Evolutionary conservation across 2,113 vertebrate genomes (phyloP).

Genomic region (Corythornis cristatus): DNA sequence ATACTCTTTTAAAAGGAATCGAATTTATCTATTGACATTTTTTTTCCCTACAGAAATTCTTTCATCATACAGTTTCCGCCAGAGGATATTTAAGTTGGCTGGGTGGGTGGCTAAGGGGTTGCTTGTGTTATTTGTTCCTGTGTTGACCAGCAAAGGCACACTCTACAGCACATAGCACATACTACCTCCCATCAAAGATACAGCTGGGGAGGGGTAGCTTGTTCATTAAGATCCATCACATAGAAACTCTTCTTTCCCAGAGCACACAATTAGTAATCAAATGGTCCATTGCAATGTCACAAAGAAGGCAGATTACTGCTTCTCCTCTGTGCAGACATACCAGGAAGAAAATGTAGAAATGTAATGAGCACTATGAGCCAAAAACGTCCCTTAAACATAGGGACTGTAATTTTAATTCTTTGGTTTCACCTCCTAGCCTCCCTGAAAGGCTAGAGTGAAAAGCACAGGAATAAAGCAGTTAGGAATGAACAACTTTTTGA

Average conservation of each 20-base stretch:
- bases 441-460: not conserved
- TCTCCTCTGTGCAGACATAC: not conserved
- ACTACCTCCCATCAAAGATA: not conserved
- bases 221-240: slow-evolving; percentile 14
- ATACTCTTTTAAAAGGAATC: not conserved
- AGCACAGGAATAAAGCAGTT: not conserved
- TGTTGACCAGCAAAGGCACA: slow-evolving; percentile 8
- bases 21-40: not conserved
- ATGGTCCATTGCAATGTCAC: not conserved
- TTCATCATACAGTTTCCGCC: not conserved
- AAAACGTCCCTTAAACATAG: not conserved
- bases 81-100: not conserved
- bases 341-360: not conserved
- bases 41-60: not conserved
- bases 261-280: not conserved
- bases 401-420: not conserved
- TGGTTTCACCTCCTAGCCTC: not conserved
- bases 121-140: not conserved
- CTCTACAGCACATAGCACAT: not conserved
- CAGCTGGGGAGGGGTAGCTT: not conserved
- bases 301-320: not conserved
- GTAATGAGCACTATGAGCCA: not conserved
- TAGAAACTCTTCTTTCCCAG: not conserved
- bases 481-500: not conserved
- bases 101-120: not conserved